Evolutionary conservation across 2,113 vertebrate species (phyloP).

Genomic region (Serinus canaria): DNA sequence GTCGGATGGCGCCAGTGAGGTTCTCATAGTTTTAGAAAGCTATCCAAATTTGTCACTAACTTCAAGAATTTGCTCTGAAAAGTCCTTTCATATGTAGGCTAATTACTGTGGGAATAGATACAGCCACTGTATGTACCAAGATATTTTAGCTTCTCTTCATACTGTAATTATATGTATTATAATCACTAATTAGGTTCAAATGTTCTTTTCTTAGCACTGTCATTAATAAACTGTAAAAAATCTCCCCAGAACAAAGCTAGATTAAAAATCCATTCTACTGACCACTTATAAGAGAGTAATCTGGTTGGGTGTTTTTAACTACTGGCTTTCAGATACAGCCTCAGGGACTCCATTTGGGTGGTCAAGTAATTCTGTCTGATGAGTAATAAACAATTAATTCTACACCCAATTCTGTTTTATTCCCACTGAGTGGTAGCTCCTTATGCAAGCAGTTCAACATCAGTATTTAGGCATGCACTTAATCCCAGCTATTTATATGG

Average conservation of each 20-base stretch:
- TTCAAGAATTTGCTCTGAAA: background rate
- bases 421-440: constrained; percentile 16
- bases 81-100: background rate
- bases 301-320: background rate
- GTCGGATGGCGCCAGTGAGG: background rate
- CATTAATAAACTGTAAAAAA: constrained; percentile 24
- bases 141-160: background rate
- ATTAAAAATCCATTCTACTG: background rate
- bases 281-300: background rate
- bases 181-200: constrained; percentile 14
- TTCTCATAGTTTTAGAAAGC: background rate
- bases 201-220: background rate
- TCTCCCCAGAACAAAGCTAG: background rate
- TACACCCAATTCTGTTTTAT: constrained; percentile 42
- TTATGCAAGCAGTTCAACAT: constrained; percentile 25
- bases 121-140: background rate
- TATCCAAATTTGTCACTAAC: background rate
- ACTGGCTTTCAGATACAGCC: constrained; percentile 15
- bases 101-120: constrained; percentile 13
- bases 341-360: constrained; percentile 37
- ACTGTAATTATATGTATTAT: background rate
- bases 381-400: constrained; percentile 60
- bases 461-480: constrained; percentile 34
- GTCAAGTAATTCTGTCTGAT: constrained; percentile 47
- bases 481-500: constrained; percentile 29